phyloP scores from a whole-genome alignment of 1,140 invertebrate genomes.

The Caenorhabditis briggsae region DNA sequence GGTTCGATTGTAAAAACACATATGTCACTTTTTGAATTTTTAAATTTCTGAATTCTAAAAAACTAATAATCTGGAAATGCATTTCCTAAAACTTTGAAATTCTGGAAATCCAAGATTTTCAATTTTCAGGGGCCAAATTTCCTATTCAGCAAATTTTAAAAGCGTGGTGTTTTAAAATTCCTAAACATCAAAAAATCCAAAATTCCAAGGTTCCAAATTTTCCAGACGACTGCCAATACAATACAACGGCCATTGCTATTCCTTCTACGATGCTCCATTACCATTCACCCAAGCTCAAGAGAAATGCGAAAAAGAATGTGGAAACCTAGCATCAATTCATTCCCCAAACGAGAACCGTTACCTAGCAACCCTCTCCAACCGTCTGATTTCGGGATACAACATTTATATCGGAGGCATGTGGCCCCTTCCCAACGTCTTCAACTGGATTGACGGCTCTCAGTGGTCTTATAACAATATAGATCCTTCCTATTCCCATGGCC shows the following conservation, averaged over 20 bases:
- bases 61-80: too few species aligned
- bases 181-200: too few species aligned
- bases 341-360: slow-evolving; percentile 15
- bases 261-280: background rate
- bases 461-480: background rate
- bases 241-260: slow-evolving; percentile 21
- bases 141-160: too few species aligned
- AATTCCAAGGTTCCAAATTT: too few species aligned
- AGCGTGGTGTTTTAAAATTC: too few species aligned
- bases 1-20: too few species aligned
- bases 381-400: background rate
- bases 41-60: too few species aligned
- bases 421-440: background rate
- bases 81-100: too few species aligned
- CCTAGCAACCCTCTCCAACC: background rate
- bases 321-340: background rate
- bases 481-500: background rate
- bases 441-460: background rate
- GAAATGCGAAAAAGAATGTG: background rate
- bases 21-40: too few species aligned
- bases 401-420: slow-evolving; percentile 1
- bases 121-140: too few species aligned
- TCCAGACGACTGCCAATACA: background rate
- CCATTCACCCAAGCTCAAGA: background rate
- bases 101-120: too few species aligned